Evolutionary conservation across 2,113 vertebrate species (phyloP).

Genomic region (Naja naja): DNA sequence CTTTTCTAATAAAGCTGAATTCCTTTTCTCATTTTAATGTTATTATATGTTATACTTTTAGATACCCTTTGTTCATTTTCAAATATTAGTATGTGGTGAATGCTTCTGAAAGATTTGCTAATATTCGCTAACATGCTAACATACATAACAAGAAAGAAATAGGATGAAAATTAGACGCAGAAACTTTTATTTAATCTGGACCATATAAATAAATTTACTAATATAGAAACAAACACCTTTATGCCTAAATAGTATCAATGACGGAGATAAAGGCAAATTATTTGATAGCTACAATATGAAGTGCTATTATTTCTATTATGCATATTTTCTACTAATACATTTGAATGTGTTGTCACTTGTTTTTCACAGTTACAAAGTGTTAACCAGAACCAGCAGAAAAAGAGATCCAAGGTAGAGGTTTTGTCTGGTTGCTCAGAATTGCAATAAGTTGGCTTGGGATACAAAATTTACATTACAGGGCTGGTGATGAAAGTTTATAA

Average conservation of each 20-base stretch:
- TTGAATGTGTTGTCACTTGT: constrained; percentile 45
- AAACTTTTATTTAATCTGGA: constrained; percentile 40
- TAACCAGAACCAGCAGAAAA: constrained; percentile 79
- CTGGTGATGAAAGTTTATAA: not conserved
- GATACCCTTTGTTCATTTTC: not conserved
- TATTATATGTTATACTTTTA: not conserved
- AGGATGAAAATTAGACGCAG: constrained; percentile 38
- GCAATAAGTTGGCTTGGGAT: not conserved
- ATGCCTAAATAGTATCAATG: constrained; percentile 1
- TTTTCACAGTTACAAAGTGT: constrained; percentile 68
- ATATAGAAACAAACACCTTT: not conserved
- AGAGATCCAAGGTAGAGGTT: constrained; percentile 76
- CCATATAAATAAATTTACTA: constrained; percentile 3
- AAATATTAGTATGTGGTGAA: not conserved
- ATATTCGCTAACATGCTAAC: not conserved
- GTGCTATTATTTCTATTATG: constrained; percentile 11
- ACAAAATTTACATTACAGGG: not conserved
- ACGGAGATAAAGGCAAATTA: constrained; percentile 29
- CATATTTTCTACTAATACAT: constrained; percentile 11
- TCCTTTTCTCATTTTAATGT: constrained; percentile 1
- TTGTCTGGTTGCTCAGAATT: not conserved
- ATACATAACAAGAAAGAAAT: not conserved
- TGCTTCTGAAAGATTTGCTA: not conserved
- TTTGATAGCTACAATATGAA: constrained; percentile 9
- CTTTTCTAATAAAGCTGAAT: not conserved